Evolutionary conservation across 2,113 vertebrate genomes (phyloP).

Genomic region (Hippocampus abdominalis): DNA sequence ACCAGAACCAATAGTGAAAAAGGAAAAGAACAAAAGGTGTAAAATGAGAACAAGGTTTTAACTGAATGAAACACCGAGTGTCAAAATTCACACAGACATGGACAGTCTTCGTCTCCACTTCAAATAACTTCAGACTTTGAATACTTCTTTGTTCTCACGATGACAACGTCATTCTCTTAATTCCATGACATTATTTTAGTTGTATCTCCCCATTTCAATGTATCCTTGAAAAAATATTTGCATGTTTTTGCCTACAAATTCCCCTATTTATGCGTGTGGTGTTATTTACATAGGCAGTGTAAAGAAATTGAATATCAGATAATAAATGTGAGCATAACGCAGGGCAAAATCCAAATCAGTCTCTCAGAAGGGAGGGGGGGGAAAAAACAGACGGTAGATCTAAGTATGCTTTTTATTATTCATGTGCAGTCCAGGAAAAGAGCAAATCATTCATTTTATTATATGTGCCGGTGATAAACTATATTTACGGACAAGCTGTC

Average conservation of each 20-base stretch:
- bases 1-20: not conserved
- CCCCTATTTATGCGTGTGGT: not conserved
- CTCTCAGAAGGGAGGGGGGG: not conserved
- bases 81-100: not conserved
- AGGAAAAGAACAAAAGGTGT: not conserved
- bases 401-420: constrained; percentile 44
- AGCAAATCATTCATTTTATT: constrained; percentile 35
- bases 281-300: constrained; percentile 1
- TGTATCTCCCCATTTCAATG: not conserved
- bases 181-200: not conserved
- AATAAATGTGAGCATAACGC: constrained; percentile 33
- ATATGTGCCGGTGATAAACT: constrained; percentile 40
- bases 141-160: not conserved
- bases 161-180: not conserved
- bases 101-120: not conserved
- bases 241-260: not conserved
- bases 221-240: not conserved
- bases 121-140: not conserved
- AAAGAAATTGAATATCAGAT: constrained; percentile 15
- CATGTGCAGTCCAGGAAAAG: constrained; percentile 34
- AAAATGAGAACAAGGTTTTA: not conserved
- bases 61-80: not conserved
- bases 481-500: constrained; percentile 53
- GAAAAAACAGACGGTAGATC: constrained; percentile 21
- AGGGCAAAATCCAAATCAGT: constrained; percentile 16